Conservation (phyloP, 2,888 invertebrate species). For the Taphrorychus bicolor region DNA sequence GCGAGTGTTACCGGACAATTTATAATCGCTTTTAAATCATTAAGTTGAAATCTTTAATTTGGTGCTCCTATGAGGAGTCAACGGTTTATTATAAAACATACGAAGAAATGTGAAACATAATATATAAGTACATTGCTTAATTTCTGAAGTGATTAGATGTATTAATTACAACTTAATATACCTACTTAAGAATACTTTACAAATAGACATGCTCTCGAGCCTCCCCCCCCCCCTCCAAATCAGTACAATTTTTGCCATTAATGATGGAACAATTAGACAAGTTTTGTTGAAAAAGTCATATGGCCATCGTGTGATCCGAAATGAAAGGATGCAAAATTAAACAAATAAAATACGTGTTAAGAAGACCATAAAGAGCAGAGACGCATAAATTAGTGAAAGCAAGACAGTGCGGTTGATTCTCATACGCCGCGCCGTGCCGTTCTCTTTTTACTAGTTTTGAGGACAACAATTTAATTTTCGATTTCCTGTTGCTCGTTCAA, state of each 20-base stretch:
- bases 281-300: constrained; percentile 5
- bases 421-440: background rate
- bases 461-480: constrained; percentile 21
- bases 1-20: background rate
- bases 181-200: too few species aligned
- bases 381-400: constrained; percentile 32
- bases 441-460: constrained; percentile 19
- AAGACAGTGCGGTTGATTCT: constrained; percentile 6
- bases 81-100: too few species aligned
- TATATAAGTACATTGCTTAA: too few species aligned
- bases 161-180: too few species aligned
- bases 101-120: too few species aligned
- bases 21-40: background rate
- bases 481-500: background rate
- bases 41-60: too few species aligned
- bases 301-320: constrained; percentile 18
- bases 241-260: background rate
- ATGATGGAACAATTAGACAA: background rate
- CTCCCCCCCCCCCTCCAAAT: too few species aligned
- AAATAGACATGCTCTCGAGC: too few species aligned
- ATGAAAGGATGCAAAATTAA: constrained; percentile 27
- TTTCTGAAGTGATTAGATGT: too few species aligned
- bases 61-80: too few species aligned
- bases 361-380: constrained; percentile 15
- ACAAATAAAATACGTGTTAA: constrained; percentile 12